A percentile compares a stretch with the other conserved stretches of the same genome.
phyloP scores from a whole-genome alignment of 2,797 vertebrate genomes.

The Hephaestus fuliginosus region DNA sequence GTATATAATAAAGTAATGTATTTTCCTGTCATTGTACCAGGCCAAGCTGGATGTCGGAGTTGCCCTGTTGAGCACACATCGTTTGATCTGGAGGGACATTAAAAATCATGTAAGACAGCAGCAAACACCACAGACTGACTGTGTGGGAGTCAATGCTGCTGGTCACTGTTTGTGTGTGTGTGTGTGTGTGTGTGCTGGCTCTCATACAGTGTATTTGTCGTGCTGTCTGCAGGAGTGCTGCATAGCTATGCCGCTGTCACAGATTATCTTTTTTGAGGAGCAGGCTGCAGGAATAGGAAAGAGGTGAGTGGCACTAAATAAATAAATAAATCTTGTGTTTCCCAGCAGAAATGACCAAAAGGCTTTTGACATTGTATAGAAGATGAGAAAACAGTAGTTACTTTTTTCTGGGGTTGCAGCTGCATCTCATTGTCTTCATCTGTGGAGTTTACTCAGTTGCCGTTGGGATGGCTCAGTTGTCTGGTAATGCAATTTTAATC shows the following conservation, averaged over 20 bases:
- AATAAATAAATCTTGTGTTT: not conserved
- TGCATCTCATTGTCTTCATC: not conserved
- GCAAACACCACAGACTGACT: not conserved
- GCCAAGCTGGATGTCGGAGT: constrained; percentile 92
- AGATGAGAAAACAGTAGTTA: not conserved
- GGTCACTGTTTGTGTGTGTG: too few species aligned
- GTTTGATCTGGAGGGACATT: constrained; percentile 95
- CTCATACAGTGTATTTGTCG: not conserved
- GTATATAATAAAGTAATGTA: not conserved
- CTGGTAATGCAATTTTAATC: not conserved
- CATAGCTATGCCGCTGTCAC: constrained; percentile 92
- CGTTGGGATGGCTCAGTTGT: not conserved
- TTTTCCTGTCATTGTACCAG: constrained; percentile 75
- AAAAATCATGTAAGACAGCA: constrained; percentile 92
- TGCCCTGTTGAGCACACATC: constrained; percentile 94
- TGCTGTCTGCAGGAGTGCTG: constrained; percentile 90
- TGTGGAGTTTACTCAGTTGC: not conserved
- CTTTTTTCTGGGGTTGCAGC: not conserved
- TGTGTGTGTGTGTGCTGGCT: not conserved
- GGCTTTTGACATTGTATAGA: not conserved
- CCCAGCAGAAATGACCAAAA: not conserved
- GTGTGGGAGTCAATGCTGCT: not conserved
- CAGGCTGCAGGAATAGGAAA: constrained; percentile 97
- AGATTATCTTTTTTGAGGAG: constrained; percentile 95
- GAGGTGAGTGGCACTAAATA: constrained; percentile 84